Evolutionary conservation across 2,888 invertebrate species (phyloP).

Genomic region (Vanessa cardui): DNA sequence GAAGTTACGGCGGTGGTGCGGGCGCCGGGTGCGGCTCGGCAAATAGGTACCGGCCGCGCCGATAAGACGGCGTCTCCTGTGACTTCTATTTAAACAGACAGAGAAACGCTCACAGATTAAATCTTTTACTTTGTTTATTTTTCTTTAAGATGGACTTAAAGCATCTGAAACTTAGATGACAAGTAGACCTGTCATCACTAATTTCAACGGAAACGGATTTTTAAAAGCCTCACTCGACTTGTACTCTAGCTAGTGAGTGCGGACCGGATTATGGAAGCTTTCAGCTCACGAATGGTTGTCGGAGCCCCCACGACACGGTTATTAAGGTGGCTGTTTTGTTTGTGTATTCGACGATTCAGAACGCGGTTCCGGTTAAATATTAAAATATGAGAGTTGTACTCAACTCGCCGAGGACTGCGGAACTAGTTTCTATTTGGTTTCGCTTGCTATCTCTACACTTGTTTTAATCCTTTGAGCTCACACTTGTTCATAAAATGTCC

Average conservation of each 20-base stretch:
- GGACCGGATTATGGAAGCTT: conserved; percentile 73
- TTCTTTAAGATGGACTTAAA: conserved; percentile 62
- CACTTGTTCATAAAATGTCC: conserved; percentile 20
- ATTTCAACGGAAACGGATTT: conserved; percentile 61
- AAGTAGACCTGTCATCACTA: conserved; percentile 69
- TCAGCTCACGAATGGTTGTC: conserved; percentile 57
- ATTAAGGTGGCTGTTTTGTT: conserved; percentile 74
- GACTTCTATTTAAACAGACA: conserved; percentile 79
- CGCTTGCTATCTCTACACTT: conserved; percentile 32
- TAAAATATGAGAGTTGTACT: conserved; percentile 64
- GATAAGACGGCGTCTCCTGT: conserved; percentile 77
- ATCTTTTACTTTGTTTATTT: conserved; percentile 73
- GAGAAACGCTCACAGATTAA: conserved; percentile 77
- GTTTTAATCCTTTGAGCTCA: conserved; percentile 36
- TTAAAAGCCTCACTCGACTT: conserved; percentile 55
- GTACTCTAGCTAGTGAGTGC: conserved; percentile 51
- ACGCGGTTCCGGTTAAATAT: conserved; percentile 72
- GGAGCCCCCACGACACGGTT: conserved; percentile 62
- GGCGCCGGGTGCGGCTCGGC: conserved; percentile 63
- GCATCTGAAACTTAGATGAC: conserved; percentile 66
- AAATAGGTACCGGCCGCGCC: conserved; percentile 73
- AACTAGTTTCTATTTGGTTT: conserved; percentile 42
- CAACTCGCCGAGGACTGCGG: conserved; percentile 44
- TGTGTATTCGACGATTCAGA: conserved; percentile 70
- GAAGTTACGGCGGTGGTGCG: conserved; percentile 70